These are phyloP conservation scores for Globicephala melas DNA, from an alignment of 2,113 vertebrate species.

Conservation along the genomic window DNA sequence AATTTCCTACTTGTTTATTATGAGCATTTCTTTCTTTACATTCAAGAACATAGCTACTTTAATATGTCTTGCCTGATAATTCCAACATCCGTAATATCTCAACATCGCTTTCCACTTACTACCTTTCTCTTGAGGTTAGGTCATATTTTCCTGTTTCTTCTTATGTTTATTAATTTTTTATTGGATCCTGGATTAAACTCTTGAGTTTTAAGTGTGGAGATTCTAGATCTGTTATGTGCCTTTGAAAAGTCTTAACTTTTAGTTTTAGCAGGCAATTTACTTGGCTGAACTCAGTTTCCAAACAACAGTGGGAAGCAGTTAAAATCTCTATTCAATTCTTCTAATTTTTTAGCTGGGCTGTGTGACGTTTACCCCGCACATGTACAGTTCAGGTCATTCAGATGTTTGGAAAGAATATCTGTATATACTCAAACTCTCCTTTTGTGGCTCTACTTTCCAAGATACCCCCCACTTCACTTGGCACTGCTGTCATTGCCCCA, in stretches of 20 bases:
- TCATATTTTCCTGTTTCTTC: neutral
- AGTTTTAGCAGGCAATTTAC: neutral
- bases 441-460: neutral
- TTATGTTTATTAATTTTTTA: neutral
- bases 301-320: neutral
- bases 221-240: neutral
- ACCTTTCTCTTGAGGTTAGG: neutral
- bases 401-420: neutral
- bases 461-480: neutral
- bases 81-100: neutral
- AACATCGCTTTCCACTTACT: neutral
- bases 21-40: neutral
- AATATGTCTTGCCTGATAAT: neutral
- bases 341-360: neutral
- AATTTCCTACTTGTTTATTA: neutral
- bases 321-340: neutral
- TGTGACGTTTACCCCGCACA: neutral
- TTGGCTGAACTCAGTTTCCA: neutral
- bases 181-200: neutral
- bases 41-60: neutral
- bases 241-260: neutral
- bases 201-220: neutral
- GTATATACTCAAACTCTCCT: neutral
- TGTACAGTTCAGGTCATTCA: neutral
- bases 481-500: neutral